Base-by-base conservation (phyloP, 2,888 invertebrate species). In the Eurytoma adleriae region DNA sequence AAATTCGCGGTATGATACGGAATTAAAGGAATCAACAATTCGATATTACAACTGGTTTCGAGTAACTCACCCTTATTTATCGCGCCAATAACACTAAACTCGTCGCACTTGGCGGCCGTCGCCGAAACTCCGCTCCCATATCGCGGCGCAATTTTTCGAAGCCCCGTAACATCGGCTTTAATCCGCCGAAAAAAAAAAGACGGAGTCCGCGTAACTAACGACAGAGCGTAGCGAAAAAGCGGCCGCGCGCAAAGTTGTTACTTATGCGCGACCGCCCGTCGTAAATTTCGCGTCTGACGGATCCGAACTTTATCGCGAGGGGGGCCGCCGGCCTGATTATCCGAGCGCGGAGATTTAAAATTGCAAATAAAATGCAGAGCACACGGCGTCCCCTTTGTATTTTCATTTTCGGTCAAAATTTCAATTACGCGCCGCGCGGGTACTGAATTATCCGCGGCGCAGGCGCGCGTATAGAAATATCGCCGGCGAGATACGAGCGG, bases 211-310 rank as follows among this genome's bases (percentile, higher is more conserved):
- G 56, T 69, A 74, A 80, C 74, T 78, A 74, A 80, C 61, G 69
- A 79, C 80, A 27, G 20, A 64, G 5, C 56, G 24, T 50, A 61
- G 61, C 72, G 52, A 72, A 75, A 78, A 76, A 71, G 72, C 75
- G 24, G 20, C 59, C 7, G 10, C 70, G 59, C 72, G 64, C 52
- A 81, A 81, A 82, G 78, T 81, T 72, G 79, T 81, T 81, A 81
- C 75, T 81, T 76, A 79, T 75, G 76, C 81, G 48, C 40, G 75
- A 62, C 18, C 57, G 73, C 27, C 40, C 40, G 72, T 79, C 81
- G 79, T 82, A 79, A 82, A 82, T 82, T 79, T 75, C 72, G 18
- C 64, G 73, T 77, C 79, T 66, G 81, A 82, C 81, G 79, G 76
- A 79, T 82, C 79, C 76, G 77, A 82, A 82, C 76, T 82, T 82